phyloP scores from a whole-genome alignment of 2,113 vertebrate genomes.

The Pyrgilauda ruficollis region DNA sequence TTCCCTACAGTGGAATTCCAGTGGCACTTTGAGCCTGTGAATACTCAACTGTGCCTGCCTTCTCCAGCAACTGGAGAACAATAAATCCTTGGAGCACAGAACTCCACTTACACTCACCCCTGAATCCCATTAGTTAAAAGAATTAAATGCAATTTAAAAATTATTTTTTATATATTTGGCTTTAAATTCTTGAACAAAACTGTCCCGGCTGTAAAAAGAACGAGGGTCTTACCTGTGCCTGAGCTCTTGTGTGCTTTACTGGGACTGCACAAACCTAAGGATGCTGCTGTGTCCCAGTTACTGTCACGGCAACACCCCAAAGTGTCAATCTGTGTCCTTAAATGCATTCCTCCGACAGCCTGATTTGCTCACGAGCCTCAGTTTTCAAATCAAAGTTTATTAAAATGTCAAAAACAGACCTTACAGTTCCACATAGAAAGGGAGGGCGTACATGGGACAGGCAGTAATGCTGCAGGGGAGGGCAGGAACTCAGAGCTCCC shows the following conservation, averaged over 20 bases:
- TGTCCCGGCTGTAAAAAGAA: not conserved
- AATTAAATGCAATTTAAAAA: rapidly evolving
- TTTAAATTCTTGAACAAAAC: not conserved
- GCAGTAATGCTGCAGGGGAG: conserved; percentile 23
- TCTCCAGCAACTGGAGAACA: not conserved
- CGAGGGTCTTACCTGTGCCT: not conserved
- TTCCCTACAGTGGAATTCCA: not conserved
- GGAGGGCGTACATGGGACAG: conserved; percentile 10
- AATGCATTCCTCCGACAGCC: not conserved
- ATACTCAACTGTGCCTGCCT: not conserved
- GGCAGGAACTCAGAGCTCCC: not conserved
- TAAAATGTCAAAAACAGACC: conserved; percentile 72
- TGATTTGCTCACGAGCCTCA: not conserved
- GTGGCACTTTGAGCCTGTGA: not conserved
- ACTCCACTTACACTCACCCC: not conserved
- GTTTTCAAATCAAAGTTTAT: conserved; percentile 74
- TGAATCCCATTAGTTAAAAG: not conserved
- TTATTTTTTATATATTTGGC: not conserved
- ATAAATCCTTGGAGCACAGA: not conserved
- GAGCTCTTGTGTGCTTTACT: rapidly evolving
- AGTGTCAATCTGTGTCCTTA: rapidly evolving
- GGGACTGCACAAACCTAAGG: rapidly evolving
- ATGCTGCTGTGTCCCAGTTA: not conserved
- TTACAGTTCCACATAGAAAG: conserved; percentile 46
- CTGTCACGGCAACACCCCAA: not conserved